Percentiles rank a stretch among this genome's conserved stretches.
phyloP scores from a whole-genome alignment of 2,113 vertebrate species.

The Plotosus lineatus region DNA sequence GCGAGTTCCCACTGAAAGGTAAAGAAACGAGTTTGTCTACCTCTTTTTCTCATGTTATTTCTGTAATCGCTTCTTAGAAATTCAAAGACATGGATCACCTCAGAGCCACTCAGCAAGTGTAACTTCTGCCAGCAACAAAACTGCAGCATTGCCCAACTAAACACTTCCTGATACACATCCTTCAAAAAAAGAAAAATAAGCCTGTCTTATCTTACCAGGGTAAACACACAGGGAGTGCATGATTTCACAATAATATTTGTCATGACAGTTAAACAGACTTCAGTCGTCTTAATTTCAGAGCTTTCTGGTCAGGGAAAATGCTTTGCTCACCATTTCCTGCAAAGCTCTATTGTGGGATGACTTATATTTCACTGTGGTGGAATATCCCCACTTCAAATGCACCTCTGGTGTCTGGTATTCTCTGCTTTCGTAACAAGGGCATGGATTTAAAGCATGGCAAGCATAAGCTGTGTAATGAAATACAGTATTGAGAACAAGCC shows the following conservation, averaged over 20 bases:
- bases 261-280: slow-evolving; percentile 5
- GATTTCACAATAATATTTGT: slow-evolving; percentile 1
- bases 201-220: slow-evolving; percentile 24
- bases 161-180: background rate
- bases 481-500: slow-evolving; percentile 1
- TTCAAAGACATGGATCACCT: background rate
- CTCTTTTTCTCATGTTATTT: background rate
- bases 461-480: background rate
- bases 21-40: slow-evolving; percentile 5
- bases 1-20: background rate
- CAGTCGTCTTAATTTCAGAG: slow-evolving; percentile 15
- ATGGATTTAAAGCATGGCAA: background rate
- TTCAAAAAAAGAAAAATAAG: background rate
- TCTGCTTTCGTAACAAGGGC: slow-evolving; percentile 32
- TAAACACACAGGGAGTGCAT: background rate
- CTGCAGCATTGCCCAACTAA: background rate
- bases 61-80: background rate
- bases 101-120: background rate
- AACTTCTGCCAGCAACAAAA: background rate
- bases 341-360: slow-evolving; percentile 3
- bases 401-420: slow-evolving; percentile 23
- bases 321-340: slow-evolving; percentile 1
- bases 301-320: slow-evolving; percentile 16
- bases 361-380: slow-evolving; percentile 22
- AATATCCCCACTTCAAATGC: slow-evolving; percentile 17